Percentiles rank a stretch among this genome's conserved stretches.
Conservation (phyloP, 2,888 invertebrate species). For the Latheticus oryzae region DNA sequence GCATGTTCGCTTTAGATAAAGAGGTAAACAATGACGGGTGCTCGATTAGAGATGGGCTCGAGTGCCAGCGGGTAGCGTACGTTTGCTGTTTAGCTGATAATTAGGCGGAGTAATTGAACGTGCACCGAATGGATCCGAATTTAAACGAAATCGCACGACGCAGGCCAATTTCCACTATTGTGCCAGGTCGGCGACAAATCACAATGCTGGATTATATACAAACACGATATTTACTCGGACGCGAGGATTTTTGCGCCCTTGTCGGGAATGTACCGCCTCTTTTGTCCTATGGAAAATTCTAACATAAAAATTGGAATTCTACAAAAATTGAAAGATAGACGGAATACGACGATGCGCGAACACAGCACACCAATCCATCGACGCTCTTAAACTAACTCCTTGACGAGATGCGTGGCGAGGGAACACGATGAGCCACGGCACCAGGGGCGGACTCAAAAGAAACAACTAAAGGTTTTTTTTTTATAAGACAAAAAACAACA, state of each 20-base stretch:
- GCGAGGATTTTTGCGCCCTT: conserved; percentile 13
- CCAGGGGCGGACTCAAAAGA: conserved; percentile 15
- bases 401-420: conserved; percentile 18
- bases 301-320: too few relatives aligned
- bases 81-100: conserved; percentile 62
- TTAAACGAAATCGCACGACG: conserved; percentile 49
- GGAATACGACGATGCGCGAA: conserved; percentile 9
- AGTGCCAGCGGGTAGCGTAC: conserved; percentile 57
- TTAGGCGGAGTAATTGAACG: conserved; percentile 62
- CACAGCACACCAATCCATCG: conserved; percentile 27
- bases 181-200: conserved; percentile 58
- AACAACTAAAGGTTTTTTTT: too few relatives aligned
- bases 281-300: too few relatives aligned
- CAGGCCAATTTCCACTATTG: conserved; percentile 54
- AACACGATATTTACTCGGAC: conserved; percentile 28
- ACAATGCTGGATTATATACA: conserved; percentile 32
- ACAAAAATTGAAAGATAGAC: not conserved
- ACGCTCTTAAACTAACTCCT: conserved; percentile 41
- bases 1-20: conserved; percentile 45
- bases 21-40: conserved; percentile 45
- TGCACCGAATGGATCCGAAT: conserved; percentile 52
- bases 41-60: conserved; percentile 44
- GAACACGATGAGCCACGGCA: conserved; percentile 22
- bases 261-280: too few relatives aligned
- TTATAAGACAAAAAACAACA: too few relatives aligned